Percentiles rank a stretch among this genome's conserved stretches.
These are phyloP conservation scores for Drosophila azteca DNA, from an alignment of 1,140 invertebrate species.

Conservation along the genomic window DNA sequence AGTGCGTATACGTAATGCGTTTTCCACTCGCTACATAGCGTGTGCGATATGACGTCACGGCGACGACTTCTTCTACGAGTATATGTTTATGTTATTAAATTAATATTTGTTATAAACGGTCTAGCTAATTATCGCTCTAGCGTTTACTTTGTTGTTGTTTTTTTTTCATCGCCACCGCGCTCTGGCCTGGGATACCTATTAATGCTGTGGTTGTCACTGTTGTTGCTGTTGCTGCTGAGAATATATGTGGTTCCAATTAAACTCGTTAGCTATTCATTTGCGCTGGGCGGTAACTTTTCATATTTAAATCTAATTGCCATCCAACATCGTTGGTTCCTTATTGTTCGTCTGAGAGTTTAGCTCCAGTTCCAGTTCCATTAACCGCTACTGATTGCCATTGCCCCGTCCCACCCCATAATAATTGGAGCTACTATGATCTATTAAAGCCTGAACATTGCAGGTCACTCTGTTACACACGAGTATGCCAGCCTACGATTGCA, in stretches of 20 bases:
- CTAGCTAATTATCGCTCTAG: constrained; percentile 31
- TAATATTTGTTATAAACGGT: constrained; percentile 50
- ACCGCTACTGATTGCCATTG: constrained; percentile 15
- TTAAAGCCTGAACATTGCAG: constrained; percentile 2
- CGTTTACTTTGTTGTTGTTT: constrained; percentile 20
- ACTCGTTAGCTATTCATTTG: constrained; percentile 69
- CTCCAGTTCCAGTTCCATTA: constrained; percentile 50
- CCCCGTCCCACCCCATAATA: constrained; percentile 43
- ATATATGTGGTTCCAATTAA: constrained; percentile 61
- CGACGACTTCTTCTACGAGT: constrained; percentile 21
- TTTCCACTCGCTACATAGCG: constrained; percentile 3
- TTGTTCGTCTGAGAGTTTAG: constrained; percentile 45
- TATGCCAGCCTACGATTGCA: neutral
- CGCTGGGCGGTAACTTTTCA: constrained; percentile 44
- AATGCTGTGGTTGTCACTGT: constrained; percentile 16
- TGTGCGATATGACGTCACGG: constrained; percentile 31
- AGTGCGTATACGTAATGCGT: constrained; percentile 58
- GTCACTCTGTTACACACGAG: too few species aligned
- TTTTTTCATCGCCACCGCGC: neutral
- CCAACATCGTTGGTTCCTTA: constrained; percentile 56
- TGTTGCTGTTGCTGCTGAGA: constrained; percentile 21
- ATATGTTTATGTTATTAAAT: constrained; percentile 29
- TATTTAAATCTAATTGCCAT: constrained; percentile 74
- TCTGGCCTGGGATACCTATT: constrained; percentile 3
- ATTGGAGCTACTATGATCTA: constrained; percentile 34